phyloP scores from a whole-genome alignment of 1,140 invertebrate species.

The Drosophila baimaii region DNA sequence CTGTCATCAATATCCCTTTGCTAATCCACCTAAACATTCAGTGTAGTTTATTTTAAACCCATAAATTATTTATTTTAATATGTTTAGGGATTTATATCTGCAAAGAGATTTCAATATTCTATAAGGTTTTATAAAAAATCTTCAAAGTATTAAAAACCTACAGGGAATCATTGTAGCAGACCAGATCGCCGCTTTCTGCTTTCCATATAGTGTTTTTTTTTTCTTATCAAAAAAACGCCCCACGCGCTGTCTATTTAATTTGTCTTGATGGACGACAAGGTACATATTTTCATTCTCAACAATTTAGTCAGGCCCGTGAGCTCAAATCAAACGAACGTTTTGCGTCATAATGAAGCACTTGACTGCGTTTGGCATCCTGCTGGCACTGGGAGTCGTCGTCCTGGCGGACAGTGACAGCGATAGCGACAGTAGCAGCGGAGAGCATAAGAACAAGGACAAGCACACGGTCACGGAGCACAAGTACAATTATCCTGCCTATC shows the following conservation, averaged over 20 bases:
- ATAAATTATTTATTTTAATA: background rate
- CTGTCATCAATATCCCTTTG: too few species aligned
- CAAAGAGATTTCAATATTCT: background rate
- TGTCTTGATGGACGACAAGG: conserved; percentile 25
- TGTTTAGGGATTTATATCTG: background rate
- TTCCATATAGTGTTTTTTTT: conserved; percentile 10
- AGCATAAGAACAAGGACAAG: conserved; percentile 7
- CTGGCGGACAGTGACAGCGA: conserved; percentile 49
- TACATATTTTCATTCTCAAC: conserved; percentile 9
- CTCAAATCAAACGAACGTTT: conserved; percentile 9
- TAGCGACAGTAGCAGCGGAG: conserved; percentile 36
- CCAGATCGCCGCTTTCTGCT: background rate
- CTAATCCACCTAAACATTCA: background rate
- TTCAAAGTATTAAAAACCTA: background rate
- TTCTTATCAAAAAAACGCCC: conserved; percentile 31
- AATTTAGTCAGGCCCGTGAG: conserved; percentile 42
- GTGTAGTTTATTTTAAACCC: background rate
- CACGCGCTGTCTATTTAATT: conserved; percentile 27
- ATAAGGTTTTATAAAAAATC: background rate
- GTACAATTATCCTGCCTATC: conserved; percentile 59
- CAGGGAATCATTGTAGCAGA: conserved; percentile 15
- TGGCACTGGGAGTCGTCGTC: conserved; percentile 34
- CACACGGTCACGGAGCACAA: conserved; percentile 31
- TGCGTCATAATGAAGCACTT: conserved; percentile 29
- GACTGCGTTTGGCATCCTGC: conserved; percentile 17